Evolutionary conservation across 2,888 invertebrate species (phyloP).

Genomic region (Fabriciana adippe): DNA sequence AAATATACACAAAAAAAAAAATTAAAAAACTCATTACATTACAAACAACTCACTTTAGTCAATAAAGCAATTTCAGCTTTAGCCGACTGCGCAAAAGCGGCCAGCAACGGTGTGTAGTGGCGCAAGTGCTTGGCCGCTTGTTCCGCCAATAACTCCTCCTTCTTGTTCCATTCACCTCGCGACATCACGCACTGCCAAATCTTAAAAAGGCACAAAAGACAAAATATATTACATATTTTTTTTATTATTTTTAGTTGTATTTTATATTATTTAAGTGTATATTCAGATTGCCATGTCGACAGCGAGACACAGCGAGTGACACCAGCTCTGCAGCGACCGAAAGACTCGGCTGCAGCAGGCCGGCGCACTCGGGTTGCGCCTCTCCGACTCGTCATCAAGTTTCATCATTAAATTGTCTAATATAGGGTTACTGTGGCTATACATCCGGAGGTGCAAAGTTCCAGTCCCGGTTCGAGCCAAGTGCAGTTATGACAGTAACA

Average conservation of each 20-base stretch:
- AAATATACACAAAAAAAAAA: too few relatives aligned
- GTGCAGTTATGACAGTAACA: too few relatives aligned
- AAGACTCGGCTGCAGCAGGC: constrained; percentile 59
- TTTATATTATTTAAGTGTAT: neutral
- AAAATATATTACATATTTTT: neutral
- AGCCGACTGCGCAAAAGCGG: constrained; percentile 92
- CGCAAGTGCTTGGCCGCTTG: constrained; percentile 96
- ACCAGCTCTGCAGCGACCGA: constrained; percentile 51
- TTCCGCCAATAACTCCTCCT: constrained; percentile 97
- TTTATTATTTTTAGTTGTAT: neutral
- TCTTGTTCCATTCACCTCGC: constrained; percentile 98
- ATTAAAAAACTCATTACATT: neutral
- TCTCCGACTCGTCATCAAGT: constrained; percentile 81
- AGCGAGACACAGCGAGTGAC: constrained; percentile 46
- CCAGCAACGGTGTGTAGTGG: constrained; percentile 92
- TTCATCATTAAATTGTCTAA: constrained; percentile 62
- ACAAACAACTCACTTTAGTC: constrained; percentile 81
- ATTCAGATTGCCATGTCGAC: constrained; percentile 76
- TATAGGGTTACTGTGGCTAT: too few relatives aligned
- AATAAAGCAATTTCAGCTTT: constrained; percentile 94
- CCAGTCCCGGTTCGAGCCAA: too few relatives aligned
- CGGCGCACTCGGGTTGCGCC: constrained; percentile 42
- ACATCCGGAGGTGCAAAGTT: too few relatives aligned
- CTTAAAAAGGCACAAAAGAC: constrained; percentile 66
- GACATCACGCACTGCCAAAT: constrained; percentile 98